phyloP scores from a whole-genome alignment of 1,140 invertebrate genomes.

The Linepithema humile region DNA sequence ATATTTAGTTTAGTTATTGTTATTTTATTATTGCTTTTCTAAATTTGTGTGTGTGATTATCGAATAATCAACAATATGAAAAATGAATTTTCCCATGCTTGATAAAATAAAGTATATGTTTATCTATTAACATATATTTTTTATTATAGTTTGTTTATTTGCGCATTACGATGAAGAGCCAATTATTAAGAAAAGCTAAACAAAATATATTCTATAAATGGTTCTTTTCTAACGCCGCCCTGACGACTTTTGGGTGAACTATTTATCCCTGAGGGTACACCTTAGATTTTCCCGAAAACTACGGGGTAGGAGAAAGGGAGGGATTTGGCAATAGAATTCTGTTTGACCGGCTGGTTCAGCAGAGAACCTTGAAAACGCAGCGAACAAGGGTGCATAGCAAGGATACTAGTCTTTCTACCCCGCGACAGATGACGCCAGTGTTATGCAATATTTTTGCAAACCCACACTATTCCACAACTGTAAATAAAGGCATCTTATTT shows the following conservation, averaged over 20 bases:
- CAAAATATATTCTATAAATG: background rate
- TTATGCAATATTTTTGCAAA: conserved; percentile 40
- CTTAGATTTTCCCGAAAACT: conserved; percentile 66
- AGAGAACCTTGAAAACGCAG: conserved; percentile 73
- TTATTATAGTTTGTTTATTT: background rate
- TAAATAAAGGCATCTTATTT: background rate
- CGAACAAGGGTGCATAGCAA: conserved; percentile 26
- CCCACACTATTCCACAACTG: background rate
- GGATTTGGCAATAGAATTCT: conserved; percentile 74
- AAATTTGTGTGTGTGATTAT: no score
- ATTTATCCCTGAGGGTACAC: conserved; percentile 81
- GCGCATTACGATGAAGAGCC: background rate
- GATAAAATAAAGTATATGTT: background rate
- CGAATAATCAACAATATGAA: background rate
- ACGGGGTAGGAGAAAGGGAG: conserved; percentile 79
- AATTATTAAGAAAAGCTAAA: background rate
- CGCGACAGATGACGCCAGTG: conserved; percentile 81
- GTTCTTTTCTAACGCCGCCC: conserved; percentile 60
- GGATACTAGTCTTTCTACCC: conserved; percentile 75
- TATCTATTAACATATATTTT: background rate
- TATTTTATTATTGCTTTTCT: background rate
- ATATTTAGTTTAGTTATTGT: background rate
- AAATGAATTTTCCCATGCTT: background rate
- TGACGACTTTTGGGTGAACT: conserved; percentile 81
- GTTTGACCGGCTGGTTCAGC: conserved; percentile 78